A percentile compares a stretch with the other conserved stretches of the same genome.
These are phyloP conservation scores for Thera obeliscata DNA, from an alignment of 2,888 invertebrate species.

Conservation along the genomic window DNA sequence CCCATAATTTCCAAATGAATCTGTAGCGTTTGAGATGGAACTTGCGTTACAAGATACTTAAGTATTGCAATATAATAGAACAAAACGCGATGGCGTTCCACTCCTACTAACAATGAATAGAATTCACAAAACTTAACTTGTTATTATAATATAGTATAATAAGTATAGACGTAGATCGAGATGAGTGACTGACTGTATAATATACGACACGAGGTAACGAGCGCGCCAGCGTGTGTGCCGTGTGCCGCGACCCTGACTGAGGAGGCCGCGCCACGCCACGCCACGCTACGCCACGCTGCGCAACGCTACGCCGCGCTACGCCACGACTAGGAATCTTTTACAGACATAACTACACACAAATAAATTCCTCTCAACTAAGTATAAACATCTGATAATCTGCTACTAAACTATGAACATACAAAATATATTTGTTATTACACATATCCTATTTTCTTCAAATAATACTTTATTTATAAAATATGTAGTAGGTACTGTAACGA, in stretches of 20 bases:
- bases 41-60: conserved; percentile 35
- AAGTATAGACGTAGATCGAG: conserved; percentile 2
- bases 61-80: conserved; percentile 30
- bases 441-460: conserved; percentile 11
- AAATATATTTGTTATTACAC: conserved; percentile 12
- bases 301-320: not conserved
- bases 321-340: not conserved
- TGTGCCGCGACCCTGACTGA: not conserved
- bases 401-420: conserved; percentile 16
- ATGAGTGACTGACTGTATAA: conserved; percentile 2
- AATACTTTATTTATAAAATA: conserved; percentile 27
- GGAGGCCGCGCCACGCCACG: not conserved
- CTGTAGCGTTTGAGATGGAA: conserved; percentile 58
- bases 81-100: conserved; percentile 22
- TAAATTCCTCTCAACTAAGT: conserved; percentile 16
- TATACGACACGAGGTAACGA: not conserved
- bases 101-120: conserved; percentile 61
- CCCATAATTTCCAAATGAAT: conserved; percentile 80
- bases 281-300: too few relatives aligned
- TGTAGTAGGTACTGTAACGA: conserved; percentile 16
- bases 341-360: not conserved
- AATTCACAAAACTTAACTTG: conserved; percentile 74
- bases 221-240: not conserved
- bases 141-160: conserved; percentile 15
- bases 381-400: conserved; percentile 9